phyloP scores from a whole-genome alignment of 2,113 vertebrate species.

The Xiphophorus maculatus region DNA sequence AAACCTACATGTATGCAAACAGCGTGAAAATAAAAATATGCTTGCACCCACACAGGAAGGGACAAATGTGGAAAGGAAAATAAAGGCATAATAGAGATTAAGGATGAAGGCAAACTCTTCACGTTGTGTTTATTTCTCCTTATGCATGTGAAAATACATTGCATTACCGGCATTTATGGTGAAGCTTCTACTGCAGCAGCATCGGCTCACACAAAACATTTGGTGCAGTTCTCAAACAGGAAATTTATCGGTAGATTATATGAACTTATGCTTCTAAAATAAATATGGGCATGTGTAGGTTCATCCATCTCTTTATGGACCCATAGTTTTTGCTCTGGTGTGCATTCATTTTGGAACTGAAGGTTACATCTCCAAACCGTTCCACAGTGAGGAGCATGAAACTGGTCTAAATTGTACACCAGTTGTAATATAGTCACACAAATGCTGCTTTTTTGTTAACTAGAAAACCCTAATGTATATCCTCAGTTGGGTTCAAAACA shows the following conservation, averaged over 20 bases:
- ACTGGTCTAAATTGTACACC: no score
- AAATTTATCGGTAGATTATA: neutral
- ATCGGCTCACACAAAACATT: neutral
- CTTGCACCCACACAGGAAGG: slow-evolving; percentile 17
- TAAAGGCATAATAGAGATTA: neutral
- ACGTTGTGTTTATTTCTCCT: neutral
- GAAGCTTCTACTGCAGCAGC: neutral
- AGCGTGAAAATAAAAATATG: slow-evolving; percentile 1
- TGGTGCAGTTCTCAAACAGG: neutral
- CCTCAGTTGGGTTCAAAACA: no score
- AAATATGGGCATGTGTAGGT: neutral
- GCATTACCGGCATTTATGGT: no score
- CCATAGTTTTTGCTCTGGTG: no score
- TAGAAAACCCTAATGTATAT: no score
- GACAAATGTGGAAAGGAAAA: neutral
- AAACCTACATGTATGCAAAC: slow-evolving; percentile 17
- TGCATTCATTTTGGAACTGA: no score
- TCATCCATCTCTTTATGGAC: no score
- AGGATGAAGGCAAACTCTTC: neutral
- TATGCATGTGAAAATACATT: neutral
- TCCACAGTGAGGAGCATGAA: no score
- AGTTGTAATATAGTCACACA: no score
- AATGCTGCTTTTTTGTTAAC: no score
- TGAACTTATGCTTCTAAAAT: neutral
- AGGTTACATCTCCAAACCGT: no score